Base-by-base conservation (phyloP, 1,140 invertebrate species). In the Drosophila lowei region DNA sequence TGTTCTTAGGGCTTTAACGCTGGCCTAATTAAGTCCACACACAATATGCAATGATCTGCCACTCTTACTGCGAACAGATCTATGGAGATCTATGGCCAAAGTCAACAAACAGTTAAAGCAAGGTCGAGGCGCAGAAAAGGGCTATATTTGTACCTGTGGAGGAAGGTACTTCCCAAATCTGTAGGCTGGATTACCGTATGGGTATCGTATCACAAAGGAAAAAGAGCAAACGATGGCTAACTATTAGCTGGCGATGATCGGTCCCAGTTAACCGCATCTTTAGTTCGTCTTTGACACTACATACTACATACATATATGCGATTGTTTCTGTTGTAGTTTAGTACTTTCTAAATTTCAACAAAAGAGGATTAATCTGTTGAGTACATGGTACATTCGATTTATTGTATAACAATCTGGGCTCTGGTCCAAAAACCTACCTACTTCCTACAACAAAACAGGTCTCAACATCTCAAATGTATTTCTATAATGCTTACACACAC, bases 51-150 rank as follows among this genome's bases (percentile, higher is more conserved):
- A 66, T 57, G 47, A 72, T 72, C 54, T 13, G 21, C 44, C 44
- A 13, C 30, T 53, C 21, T 46, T 85, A 77, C 73, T 50, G n/a
- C 23, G 77, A 85, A 85, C 23, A 38, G 49, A 57, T 70, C 50
- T 46, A 55, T 50, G 25, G 58, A 28, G 23, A 4, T 25, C 23
- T 25, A 25, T 25, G 47, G 62, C 54, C 67, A 72, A 84, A 85
- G 83, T 68, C 76, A 84, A 85, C 79, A 85, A 84, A 84, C 57
- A 74, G 46, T 84, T 67, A 56, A 63, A 59, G 38, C 23, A 57
- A 63, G 71, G 50, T 34, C 23, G 5, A 23, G 5, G 5, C 23
- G 28, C 13, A 23, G 34, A 18, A 55, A 77, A 49, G 46, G 53
- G 57, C 48, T 49, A 21, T 13, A 13, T 63, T 21, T 18, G 18